Conservation (phyloP, 2,113 vertebrate genomes). For the Pogona vitticeps region DNA sequence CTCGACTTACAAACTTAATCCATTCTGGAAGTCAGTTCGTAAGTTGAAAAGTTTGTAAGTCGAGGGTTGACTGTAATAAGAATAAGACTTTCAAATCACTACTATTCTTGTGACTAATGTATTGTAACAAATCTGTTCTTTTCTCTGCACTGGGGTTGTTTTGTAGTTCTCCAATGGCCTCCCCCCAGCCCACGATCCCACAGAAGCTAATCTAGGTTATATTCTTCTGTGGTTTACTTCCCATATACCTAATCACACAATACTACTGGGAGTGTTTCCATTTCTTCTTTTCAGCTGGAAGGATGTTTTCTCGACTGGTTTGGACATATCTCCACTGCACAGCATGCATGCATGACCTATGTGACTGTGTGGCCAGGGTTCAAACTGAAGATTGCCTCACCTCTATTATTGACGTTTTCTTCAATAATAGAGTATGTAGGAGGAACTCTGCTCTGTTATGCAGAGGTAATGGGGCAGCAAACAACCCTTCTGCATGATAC, state of each 20-base stretch:
- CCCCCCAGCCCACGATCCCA: not conserved
- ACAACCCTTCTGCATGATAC: not conserved
- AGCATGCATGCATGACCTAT: not conserved
- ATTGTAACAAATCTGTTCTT: slow-evolving; percentile 30
- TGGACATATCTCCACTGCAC: slow-evolving; percentile 19
- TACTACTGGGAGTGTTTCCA: not conserved
- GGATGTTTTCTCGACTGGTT: slow-evolving; percentile 13
- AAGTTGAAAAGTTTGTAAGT: not conserved
- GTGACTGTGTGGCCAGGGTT: not conserved
- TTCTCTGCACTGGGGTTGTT: not conserved
- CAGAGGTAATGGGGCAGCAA: not conserved
- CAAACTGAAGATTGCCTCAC: not conserved
- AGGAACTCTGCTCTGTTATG: not conserved
- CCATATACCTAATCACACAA: not conserved
- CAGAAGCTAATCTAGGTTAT: slow-evolving; percentile 35
- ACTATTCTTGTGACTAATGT: slow-evolving; percentile 31
- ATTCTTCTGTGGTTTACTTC: slow-evolving; percentile 17
- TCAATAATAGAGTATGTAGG: not conserved
- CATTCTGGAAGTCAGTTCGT: too few species aligned
- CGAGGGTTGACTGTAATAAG: not conserved
- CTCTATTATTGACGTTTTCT: not conserved
- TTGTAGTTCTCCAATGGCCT: not conserved
- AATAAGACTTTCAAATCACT: slow-evolving; percentile 25
- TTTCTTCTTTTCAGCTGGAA: slow-evolving; percentile 12
- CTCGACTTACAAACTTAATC: too few species aligned